Percentiles rank a stretch among this genome's conserved stretches.
These are phyloP conservation scores for Barnardius zonarius DNA, from an alignment of 2,113 vertebrate species.

Conservation along the genomic window DNA sequence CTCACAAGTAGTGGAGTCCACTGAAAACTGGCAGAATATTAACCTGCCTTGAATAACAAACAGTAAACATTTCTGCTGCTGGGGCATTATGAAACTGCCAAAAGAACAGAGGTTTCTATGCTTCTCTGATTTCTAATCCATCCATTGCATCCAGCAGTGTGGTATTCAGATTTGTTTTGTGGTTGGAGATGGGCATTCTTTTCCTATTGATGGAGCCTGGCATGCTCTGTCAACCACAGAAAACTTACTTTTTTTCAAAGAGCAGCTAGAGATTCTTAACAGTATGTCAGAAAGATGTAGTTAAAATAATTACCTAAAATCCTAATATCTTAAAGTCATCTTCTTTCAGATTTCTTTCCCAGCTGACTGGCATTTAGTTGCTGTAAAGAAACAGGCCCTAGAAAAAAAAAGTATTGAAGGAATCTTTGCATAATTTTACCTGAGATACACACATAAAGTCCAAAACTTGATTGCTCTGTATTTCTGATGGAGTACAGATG, in stretches of 20 bases:
- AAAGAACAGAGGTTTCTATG: not conserved
- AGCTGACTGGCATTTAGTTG: not conserved
- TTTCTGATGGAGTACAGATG: not conserved
- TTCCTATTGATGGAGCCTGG: not conserved
- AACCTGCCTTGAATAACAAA: not conserved
- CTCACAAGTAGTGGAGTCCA: not conserved
- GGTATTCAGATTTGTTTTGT: not conserved
- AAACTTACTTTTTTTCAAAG: not conserved
- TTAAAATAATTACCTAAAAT: not conserved
- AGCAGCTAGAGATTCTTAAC: not conserved
- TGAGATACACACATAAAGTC: not conserved
- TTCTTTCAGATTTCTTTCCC: not conserved
- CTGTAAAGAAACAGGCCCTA: not conserved
- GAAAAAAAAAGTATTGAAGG: not conserved
- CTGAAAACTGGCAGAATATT: not conserved
- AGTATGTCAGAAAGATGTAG: not conserved
- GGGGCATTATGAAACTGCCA: not conserved
- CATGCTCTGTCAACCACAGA: not conserved
- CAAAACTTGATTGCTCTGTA: not conserved
- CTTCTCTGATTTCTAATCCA: not conserved
- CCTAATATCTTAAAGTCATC: not conserved
- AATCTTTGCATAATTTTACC: not conserved
- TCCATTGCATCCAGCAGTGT: not conserved
- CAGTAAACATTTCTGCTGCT: not conserved
- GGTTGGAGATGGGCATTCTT: not conserved